phyloP scores from a whole-genome alignment of 2,888 invertebrate species.

The Tyria jacobaeae region DNA sequence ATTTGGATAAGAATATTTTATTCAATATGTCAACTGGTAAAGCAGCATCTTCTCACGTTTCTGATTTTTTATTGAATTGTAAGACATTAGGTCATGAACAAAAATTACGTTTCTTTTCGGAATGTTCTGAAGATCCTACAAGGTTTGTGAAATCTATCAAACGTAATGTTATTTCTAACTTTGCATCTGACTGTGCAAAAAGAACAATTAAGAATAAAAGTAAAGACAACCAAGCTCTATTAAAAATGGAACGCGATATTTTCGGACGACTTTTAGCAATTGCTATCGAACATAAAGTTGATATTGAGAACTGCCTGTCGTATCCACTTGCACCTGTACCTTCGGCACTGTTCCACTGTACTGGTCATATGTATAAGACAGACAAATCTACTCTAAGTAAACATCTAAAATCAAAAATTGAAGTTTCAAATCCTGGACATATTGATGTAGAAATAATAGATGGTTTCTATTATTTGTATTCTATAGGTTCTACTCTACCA shows the following conservation, averaged over 20 bases:
- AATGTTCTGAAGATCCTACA: slow-evolving; percentile 37
- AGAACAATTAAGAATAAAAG: slow-evolving; percentile 35
- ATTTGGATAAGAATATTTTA: slow-evolving; percentile 13
- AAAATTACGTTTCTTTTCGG: slow-evolving; percentile 46
- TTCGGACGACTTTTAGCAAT: slow-evolving; percentile 49
- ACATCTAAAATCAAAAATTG: slow-evolving; percentile 12
- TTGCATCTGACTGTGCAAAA: slow-evolving; percentile 43
- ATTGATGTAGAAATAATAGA: slow-evolving; percentile 44
- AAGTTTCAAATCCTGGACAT: slow-evolving; percentile 15
- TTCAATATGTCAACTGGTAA: slow-evolving; percentile 17
- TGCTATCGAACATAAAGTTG: slow-evolving; percentile 50
- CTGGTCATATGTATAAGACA: slow-evolving; percentile 20
- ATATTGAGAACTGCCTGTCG: slow-evolving; percentile 51
- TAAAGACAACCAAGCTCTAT: slow-evolving; percentile 29
- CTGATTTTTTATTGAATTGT: slow-evolving; percentile 52
- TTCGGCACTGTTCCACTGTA: slow-evolving; percentile 18
- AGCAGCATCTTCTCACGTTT: slow-evolving; percentile 35
- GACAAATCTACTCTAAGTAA: slow-evolving; percentile 20
- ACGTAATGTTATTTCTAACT: slow-evolving; percentile 51
- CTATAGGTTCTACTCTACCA: slow-evolving; percentile 26
- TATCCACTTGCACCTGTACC: slow-evolving; percentile 47
- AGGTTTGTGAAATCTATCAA: slow-evolving; percentile 51
- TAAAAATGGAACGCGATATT: slow-evolving; percentile 55
- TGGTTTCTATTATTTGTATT: slow-evolving; percentile 42
- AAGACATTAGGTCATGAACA: slow-evolving; percentile 37